Conservation (phyloP, 2,888 invertebrate genomes). For the Agrochola lota region DNA sequence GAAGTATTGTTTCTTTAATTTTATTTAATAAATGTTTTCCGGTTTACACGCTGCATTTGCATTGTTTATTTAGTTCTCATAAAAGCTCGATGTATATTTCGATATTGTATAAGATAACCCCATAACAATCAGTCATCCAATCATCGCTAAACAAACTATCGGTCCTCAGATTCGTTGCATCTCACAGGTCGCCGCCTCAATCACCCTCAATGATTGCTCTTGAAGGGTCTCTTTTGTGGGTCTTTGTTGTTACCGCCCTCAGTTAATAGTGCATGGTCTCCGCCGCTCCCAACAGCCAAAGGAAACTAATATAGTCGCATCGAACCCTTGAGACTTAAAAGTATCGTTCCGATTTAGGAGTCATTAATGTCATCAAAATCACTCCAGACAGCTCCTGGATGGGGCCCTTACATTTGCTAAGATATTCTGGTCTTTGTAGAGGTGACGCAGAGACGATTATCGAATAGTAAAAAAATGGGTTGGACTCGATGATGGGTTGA, state of each 20-base stretch:
- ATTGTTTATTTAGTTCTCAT: slow-evolving; percentile 45
- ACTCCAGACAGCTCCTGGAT: slow-evolving; percentile 85
- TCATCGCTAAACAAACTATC: slow-evolving; percentile 73
- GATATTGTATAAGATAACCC: slow-evolving; percentile 25
- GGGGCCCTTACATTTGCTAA: slow-evolving; percentile 60
- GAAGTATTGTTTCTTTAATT: slow-evolving; percentile 4
- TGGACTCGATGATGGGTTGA: slow-evolving; percentile 68
- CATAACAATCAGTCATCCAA: slow-evolving; percentile 64
- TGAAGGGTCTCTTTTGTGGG: slow-evolving; percentile 73
- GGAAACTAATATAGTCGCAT: slow-evolving; percentile 81
- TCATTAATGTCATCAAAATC: slow-evolving; percentile 89
- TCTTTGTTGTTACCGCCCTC: slow-evolving; percentile 85
- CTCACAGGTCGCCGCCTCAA: slow-evolving; percentile 76
- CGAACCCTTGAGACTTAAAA: slow-evolving; percentile 79
- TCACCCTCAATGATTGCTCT: slow-evolving; percentile 83
- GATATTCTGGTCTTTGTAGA: slow-evolving; percentile 70
- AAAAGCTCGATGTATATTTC: neutral
- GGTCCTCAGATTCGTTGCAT: slow-evolving; percentile 71
- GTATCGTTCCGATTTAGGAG: slow-evolving; percentile 81
- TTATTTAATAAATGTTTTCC: slow-evolving; percentile 13
- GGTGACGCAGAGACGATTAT: slow-evolving; percentile 70
- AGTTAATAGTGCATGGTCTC: slow-evolving; percentile 76
- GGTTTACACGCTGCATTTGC: slow-evolving; percentile 20
- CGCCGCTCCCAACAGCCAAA: slow-evolving; percentile 68
- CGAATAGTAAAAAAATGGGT: slow-evolving; percentile 64